A percentile compares a stretch with the other conserved stretches of the same genome.
Evolutionary conservation across 2,888 invertebrate species (phyloP).

Genomic region (Drosophila sordidapex): DNA sequence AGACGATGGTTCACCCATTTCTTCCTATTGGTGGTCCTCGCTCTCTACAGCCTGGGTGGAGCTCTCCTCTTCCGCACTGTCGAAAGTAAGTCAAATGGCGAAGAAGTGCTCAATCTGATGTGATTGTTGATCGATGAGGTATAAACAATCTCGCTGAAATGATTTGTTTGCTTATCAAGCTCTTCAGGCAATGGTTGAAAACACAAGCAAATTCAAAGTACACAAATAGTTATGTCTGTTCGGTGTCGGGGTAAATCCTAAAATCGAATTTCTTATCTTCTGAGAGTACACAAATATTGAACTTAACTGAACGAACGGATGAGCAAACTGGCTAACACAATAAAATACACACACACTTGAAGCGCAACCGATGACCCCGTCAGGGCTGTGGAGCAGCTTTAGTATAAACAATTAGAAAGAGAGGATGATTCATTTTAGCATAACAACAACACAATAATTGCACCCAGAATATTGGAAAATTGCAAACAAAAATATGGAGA

Average conservation of each 20-base stretch:
- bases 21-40: conserved; percentile 91
- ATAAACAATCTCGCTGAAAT: conserved; percentile 40
- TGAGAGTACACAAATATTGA: conserved; percentile 39
- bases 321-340: conserved; percentile 16
- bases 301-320: conserved; percentile 25
- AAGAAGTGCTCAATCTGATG: background rate
- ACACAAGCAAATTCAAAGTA: conserved; percentile 48
- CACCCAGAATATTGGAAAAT: conserved; percentile 9
- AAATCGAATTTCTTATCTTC: conserved; percentile 43
- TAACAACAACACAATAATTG: conserved; percentile 4
- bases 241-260: conserved; percentile 22
- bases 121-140: background rate
- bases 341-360: conserved; percentile 22
- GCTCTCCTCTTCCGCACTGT: conserved; percentile 91
- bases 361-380: conserved; percentile 22
- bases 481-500: background rate
- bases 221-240: conserved; percentile 34
- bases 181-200: conserved; percentile 57
- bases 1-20: conserved; percentile 95
- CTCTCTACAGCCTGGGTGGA: conserved; percentile 92
- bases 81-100: conserved; percentile 87
- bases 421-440: conserved; percentile 50
- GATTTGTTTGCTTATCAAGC: conserved; percentile 66
- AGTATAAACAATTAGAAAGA: conserved; percentile 52
- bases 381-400: conserved; percentile 4